phyloP scores from a whole-genome alignment of 2,113 vertebrate species.

The Coregonus clupeaformis region DNA sequence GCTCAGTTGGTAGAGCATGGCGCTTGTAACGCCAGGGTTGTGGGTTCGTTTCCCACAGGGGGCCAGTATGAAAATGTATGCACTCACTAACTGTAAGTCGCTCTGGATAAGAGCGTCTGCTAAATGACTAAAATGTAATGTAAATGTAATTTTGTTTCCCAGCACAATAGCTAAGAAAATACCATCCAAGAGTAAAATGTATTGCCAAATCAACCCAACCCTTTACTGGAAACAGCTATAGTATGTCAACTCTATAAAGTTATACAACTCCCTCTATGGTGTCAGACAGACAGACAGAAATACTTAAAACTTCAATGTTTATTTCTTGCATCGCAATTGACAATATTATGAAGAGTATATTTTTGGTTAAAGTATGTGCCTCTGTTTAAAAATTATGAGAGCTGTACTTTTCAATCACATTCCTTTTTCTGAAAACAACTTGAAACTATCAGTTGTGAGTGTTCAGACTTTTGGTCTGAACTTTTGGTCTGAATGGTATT shows the following conservation, averaged over 20 bases:
- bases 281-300: background rate
- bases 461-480: background rate
- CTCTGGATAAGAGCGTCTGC: too few relatives aligned
- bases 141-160: background rate
- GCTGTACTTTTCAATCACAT: constrained; percentile 4
- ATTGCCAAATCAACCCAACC: background rate
- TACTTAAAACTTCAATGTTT: constrained; percentile 41
- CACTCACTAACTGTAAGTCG: too few relatives aligned
- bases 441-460: background rate
- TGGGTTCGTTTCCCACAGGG: too few relatives aligned
- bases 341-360: constrained; percentile 27
- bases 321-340: constrained; percentile 45
- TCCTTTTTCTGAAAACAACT: constrained; percentile 11
- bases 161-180: background rate
- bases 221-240: background rate
- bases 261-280: background rate
- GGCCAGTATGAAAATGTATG: too few relatives aligned
- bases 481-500: background rate
- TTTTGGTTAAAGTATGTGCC: background rate
- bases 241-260: background rate
- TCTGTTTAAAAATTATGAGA: constrained; percentile 50
- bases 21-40: too few relatives aligned
- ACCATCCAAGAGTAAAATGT: background rate
- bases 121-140: too few relatives aligned
- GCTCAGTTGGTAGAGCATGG: too few relatives aligned